Conservation (phyloP, 92 coral and sea anemone species). For the Bergia puertoricense region DNA sequence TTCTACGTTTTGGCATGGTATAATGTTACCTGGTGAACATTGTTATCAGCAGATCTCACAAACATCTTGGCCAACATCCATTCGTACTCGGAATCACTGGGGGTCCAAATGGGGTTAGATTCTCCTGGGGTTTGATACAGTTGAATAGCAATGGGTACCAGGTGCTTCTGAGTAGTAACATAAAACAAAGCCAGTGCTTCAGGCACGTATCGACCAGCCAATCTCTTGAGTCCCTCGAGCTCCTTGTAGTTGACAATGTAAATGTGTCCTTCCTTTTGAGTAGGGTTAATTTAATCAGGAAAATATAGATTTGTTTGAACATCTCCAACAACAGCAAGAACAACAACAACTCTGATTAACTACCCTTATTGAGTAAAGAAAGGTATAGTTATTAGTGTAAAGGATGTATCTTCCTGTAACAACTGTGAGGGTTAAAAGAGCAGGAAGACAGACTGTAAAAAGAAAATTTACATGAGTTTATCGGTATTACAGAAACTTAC, state of each 20-base stretch:
- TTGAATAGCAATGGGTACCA: conserved; percentile 26
- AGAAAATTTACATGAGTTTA: no score
- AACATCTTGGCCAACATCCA: conserved; percentile 47
- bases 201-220: not conserved
- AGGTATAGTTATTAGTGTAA: no score
- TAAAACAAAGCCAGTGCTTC: conserved; percentile 18
- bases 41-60: conserved; percentile 33
- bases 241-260: conserved; percentile 33
- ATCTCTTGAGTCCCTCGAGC: not conserved
- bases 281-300: not conserved
- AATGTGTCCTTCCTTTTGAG: conserved; percentile 7
- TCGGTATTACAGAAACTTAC: no score
- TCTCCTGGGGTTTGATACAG: conserved; percentile 19
- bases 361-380: no score
- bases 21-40: conserved; percentile 38
- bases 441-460: no score
- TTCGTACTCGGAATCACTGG: conserved; percentile 32
- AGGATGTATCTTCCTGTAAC: no score
- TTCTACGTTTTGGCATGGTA: no score
- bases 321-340: not conserved
- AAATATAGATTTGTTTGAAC: not conserved
- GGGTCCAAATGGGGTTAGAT: conserved; percentile 45
- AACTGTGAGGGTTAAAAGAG: no score
- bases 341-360: no score
- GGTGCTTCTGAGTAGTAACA: not conserved